A percentile compares a stretch with the other conserved stretches of the same genome.
phyloP scores from a whole-genome alignment of 2,113 vertebrate genomes.

The Choloepus hoffmanni region DNA sequence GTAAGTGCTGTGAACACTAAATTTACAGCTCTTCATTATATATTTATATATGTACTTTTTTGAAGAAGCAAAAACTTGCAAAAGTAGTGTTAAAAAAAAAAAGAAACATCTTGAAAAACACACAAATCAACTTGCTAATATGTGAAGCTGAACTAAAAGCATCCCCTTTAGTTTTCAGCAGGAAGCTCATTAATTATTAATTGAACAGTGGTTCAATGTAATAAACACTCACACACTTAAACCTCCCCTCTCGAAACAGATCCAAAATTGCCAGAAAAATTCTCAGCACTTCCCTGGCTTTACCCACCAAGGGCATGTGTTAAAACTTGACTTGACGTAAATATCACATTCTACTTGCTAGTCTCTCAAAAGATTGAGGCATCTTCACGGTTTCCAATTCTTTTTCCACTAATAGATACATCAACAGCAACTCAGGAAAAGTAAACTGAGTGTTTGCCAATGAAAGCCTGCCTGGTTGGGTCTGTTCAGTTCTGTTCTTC shows the following conservation, averaged over 20 bases:
- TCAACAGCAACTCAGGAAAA: not conserved
- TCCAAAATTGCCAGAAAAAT: not conserved
- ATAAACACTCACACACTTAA: conserved; percentile 20
- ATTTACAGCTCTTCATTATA: not conserved
- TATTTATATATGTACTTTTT: not conserved
- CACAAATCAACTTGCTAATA: conserved; percentile 1
- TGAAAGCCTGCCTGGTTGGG: rapidly evolving
- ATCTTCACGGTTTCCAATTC: not conserved
- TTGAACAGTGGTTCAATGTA: not conserved
- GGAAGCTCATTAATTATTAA: conserved; percentile 36
- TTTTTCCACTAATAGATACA: not conserved
- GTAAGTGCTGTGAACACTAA: not conserved
- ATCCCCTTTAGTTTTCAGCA: not conserved
- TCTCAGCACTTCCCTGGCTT: not conserved
- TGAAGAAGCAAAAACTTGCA: not conserved
- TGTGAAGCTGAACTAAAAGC: conserved; percentile 2
- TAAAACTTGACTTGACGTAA: not conserved
- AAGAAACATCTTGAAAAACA: not conserved
- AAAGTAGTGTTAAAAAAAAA: not conserved
- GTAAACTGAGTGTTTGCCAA: not conserved
- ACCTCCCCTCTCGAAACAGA: not conserved
- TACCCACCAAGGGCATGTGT: not conserved
- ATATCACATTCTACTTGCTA: not conserved
- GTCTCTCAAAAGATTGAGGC: not conserved
- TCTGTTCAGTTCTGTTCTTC: not conserved